Conservation (phyloP, 2,113 vertebrate genomes). For the Passer montanus region DNA sequence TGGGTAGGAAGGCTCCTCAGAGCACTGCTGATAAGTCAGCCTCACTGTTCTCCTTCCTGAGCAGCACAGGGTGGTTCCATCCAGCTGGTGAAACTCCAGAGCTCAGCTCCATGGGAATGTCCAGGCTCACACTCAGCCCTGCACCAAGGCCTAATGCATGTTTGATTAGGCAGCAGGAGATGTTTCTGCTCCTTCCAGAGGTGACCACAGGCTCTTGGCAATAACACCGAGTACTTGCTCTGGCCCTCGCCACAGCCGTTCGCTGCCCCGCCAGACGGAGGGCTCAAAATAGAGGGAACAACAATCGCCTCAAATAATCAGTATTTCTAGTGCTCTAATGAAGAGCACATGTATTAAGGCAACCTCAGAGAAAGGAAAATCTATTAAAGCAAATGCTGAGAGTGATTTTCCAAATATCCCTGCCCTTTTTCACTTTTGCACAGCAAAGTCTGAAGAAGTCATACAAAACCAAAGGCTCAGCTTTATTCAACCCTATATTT, state of each 20-base stretch:
- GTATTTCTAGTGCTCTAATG: neutral
- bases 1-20: neutral
- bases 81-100: conserved; percentile 4
- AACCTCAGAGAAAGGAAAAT: neutral
- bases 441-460: neutral
- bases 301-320: neutral
- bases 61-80: neutral
- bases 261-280: neutral
- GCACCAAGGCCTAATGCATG: conserved; percentile 1
- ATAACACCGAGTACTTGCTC: conserved; percentile 42
- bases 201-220: conserved; percentile 67
- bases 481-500: neutral
- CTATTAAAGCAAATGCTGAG: neutral
- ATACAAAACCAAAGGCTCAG: neutral
- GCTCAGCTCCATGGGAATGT: neutral
- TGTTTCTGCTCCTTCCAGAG: conserved; percentile 47
- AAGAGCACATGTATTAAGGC: neutral
- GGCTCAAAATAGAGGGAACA: neutral
- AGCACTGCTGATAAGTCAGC: neutral
- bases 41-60: neutral
- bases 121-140: neutral
- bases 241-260: conserved; percentile 24
- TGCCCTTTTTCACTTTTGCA: neutral
- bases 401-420: neutral
- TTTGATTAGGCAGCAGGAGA: conserved; percentile 55